Base-by-base conservation (phyloP, 2,113 vertebrate genomes). In the Pachycephala philippinensis region DNA sequence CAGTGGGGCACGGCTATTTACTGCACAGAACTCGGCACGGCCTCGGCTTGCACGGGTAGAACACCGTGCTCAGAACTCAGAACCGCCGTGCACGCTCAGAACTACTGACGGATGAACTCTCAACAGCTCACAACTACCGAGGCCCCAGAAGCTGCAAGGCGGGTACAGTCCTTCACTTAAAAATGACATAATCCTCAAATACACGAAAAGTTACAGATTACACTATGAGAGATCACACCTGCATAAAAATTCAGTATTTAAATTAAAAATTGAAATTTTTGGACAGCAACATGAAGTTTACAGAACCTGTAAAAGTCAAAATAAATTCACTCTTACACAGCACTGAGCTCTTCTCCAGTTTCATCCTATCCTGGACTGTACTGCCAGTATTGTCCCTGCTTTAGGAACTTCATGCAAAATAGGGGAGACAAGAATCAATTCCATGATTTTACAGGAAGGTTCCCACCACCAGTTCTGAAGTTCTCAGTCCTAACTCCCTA, bases 21-120 rank as follows among this genome's bases (percentile, higher is more conserved):
- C 53, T 13, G 37, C 42, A 7, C 2, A 33, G 3, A 60, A 22
- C 37, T 15, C 63, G 6, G 19, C 47, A 4, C 0, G 44, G 54
- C 72, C 69, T 50, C 47, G 68, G 18, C 44, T 27, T 65, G 22
- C 52, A 7, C 0, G 7, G 37, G 56, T 57, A 27, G 56, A 85
- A 44, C 40, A 18, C 54, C 5, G 33, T 9, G 56, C 20, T 33
- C 9, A 37, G 28, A 72, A 42, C 20, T 60, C 18, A 10, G 22
- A n/a, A 10, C 21, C 23, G 17, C 37, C 23, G 6, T 2, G 23
- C 35, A 4, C 4, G 40, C n/a, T 27, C 52, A 69, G 11, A 84
- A 33, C 20, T 24, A 40, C 0, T 4, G 35, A 42, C 28, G 56
- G 7, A 30, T 10, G 28, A 35, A 81, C 57, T 65, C 40, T 16